Evolutionary conservation across 2,113 vertebrate species (phyloP), one percentile per base, ranked within the genome.

Genomic region (Oxyruncus cristatus): DNA sequence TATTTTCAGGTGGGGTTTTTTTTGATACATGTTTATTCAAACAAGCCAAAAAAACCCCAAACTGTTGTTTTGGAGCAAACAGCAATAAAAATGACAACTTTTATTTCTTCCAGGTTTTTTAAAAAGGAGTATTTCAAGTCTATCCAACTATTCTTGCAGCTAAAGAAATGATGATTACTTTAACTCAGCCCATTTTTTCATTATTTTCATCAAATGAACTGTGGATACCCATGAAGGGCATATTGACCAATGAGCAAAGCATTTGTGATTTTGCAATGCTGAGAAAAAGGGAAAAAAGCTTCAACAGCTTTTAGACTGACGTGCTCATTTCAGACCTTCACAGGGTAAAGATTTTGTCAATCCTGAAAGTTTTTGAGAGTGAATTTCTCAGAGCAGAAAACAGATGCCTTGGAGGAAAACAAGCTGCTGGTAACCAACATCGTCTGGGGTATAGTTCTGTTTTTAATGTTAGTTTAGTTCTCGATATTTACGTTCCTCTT

Each of bases 381-480:
- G 7, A 73, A 70, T 77, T 88, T 87, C 67, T 44, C 56, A 83
- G 27, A 81, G 12, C 33, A 81, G 65, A 59, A 94, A 95, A 85
- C 15, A 68, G 56, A 50, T 56, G 71, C n/a, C 16, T 63, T 4
- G 6, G 15, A 84, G 50, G 44, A 76, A 63, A 77, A 67, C 56
- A 59, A 47, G 26, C 37, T 53, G 55, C 35, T 91, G 70, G 67
- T 76, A 81, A 59, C 59, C 59, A 92, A 8, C 37, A 63, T 35
- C n/a, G 8, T 44, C 41, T 44, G 4, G 1, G 7, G 11, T 68
- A 8, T 4, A 37, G 41, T 92, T 91, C 53, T 76, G 39, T 1
- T 47, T 84, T 92, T 72, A 96, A 73, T 42, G 35, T 91, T 49
- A 73, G 80, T 87, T 94, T 81, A 78, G 47, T 61, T 91, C 84